Evolutionary conservation across 2,113 vertebrate species (phyloP).

Genomic region (Ceyx cyanopectus): DNA sequence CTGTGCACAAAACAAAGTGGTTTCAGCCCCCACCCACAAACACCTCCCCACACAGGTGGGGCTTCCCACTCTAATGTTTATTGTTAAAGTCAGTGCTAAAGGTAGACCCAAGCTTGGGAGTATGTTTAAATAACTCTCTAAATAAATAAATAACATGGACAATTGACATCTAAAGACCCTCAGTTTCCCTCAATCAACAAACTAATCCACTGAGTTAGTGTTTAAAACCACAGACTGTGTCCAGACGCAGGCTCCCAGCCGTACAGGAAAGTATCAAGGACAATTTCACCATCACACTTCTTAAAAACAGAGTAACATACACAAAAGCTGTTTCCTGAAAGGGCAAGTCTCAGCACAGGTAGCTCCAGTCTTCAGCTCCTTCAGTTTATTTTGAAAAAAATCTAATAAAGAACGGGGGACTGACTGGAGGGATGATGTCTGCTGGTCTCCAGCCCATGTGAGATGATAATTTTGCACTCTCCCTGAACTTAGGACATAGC

Average conservation of each 20-base stretch:
- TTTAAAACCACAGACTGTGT: fast-evolving
- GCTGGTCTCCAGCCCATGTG: fast-evolving
- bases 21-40: not conserved
- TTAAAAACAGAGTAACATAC: not conserved
- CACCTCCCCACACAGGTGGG: not conserved
- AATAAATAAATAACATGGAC: fast-evolving
- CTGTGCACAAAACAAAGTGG: not conserved
- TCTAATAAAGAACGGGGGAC: not conserved
- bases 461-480: not conserved
- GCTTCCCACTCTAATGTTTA: not conserved
- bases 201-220: fast-evolving
- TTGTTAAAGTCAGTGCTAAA: not conserved
- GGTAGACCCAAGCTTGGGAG: too few relatives aligned
- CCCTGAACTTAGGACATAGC: not conserved
- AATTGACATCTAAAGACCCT: fast-evolving
- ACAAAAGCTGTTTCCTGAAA: not conserved
- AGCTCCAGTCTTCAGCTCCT: not conserved
- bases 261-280: fast-evolving
- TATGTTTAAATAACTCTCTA: not conserved
- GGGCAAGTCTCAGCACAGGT: not conserved
- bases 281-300: not conserved
- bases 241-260: fast-evolving
- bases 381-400: not conserved
- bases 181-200: not conserved
- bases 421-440: not conserved